Evolutionary conservation across 2,888 invertebrate genomes (phyloP).

Genomic region (Caenorhabditis sp.): DNA sequence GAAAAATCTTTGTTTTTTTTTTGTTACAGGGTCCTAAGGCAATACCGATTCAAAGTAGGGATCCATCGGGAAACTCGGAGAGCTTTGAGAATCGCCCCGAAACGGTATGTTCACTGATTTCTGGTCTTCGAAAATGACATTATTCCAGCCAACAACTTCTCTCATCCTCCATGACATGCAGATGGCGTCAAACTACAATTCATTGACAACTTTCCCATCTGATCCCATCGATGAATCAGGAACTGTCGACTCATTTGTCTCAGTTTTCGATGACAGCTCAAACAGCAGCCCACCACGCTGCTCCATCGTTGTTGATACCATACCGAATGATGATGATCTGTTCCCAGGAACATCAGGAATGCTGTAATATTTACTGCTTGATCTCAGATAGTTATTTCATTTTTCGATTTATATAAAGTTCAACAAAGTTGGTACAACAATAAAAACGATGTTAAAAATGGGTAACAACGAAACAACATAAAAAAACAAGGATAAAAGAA

Average conservation of each 20-base stretch:
- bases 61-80: not conserved
- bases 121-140: no score
- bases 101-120: not conserved
- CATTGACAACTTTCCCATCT: constrained; percentile 16
- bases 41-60: not conserved
- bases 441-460: constrained; percentile 25
- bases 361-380: not conserved
- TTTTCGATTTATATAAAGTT: constrained; percentile 40
- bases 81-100: not conserved
- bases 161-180: constrained; percentile 45
- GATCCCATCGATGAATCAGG: constrained; percentile 14
- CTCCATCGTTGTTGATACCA: constrained; percentile 43
- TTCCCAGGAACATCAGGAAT: constrained; percentile 9
- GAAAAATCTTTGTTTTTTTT: not conserved
- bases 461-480: constrained; percentile 35
- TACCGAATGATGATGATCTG: constrained; percentile 37
- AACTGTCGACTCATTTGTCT: constrained; percentile 14
- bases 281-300: constrained; percentile 41
- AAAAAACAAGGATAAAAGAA: constrained; percentile 33
- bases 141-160: constrained; percentile 45
- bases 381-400: constrained; percentile 1
- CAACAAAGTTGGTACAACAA: constrained; percentile 59
- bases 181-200: not conserved
- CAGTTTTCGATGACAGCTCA: constrained; percentile 34
- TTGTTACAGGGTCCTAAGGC: not conserved